These are phyloP conservation scores for Oconnorella tubifera DNA, from an alignment of 2,888 invertebrate species.

Conservation along the genomic window DNA sequence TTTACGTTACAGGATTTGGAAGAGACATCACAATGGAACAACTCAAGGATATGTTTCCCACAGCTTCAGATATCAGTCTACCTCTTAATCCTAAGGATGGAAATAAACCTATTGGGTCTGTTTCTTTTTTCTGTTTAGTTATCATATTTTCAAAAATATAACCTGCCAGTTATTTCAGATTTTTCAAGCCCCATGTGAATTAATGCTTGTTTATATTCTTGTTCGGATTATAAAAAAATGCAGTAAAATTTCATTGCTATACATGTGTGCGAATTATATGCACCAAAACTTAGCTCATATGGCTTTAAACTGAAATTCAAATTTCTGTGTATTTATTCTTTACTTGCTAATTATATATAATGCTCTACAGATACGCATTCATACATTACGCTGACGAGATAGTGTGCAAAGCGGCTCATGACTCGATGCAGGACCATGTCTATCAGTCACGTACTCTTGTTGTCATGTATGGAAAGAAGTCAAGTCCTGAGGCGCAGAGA, in stretches of 20 bases:
- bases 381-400: conserved; percentile 13
- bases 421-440: conserved; percentile 16
- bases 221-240: too few relatives aligned
- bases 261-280: too few relatives aligned
- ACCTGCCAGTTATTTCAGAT: too few relatives aligned
- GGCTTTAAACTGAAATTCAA: too few relatives aligned
- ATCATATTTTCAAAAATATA: too few relatives aligned
- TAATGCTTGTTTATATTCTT: too few relatives aligned
- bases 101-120: conserved; percentile 10
- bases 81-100: conserved; percentile 13
- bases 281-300: too few relatives aligned
- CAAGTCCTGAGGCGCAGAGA: background rate
- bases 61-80: conserved; percentile 10
- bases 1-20: conserved; percentile 15
- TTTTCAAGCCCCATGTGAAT: too few relatives aligned
- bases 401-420: conserved; percentile 10
- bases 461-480: conserved; percentile 16
- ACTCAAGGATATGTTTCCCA: conserved; percentile 16
- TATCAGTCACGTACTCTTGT: conserved; percentile 13
- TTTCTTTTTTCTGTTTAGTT: too few relatives aligned
- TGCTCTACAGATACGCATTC: conserved; percentile 11
- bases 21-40: conserved; percentile 11
- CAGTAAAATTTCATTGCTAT: too few relatives aligned
- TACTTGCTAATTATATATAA: too few relatives aligned
- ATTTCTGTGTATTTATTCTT: too few relatives aligned